Evolutionary conservation across 2,113 vertebrate species (phyloP).

Genomic region (Haemorhous mexicanus): DNA sequence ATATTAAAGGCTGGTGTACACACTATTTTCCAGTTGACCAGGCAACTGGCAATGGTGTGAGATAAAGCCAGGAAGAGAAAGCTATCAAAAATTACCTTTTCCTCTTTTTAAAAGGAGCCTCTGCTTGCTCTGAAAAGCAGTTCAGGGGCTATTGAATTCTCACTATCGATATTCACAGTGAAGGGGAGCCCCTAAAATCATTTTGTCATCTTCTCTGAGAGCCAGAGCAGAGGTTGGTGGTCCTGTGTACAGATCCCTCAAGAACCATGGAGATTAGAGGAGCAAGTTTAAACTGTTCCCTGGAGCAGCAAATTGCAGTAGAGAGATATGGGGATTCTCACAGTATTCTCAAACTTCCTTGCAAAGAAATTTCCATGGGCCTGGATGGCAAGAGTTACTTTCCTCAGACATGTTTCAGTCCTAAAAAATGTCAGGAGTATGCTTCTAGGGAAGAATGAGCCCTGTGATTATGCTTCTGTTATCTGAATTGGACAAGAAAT

Average conservation of each 20-base stretch:
- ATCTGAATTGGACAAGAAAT: background rate
- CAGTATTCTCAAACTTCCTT: background rate
- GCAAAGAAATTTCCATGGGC: background rate
- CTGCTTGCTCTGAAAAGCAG: background rate
- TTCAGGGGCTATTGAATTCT: background rate
- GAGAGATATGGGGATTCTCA: background rate
- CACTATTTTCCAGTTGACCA: background rate
- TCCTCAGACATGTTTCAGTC: background rate
- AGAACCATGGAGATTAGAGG: background rate
- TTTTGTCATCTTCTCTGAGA: background rate
- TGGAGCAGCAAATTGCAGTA: background rate
- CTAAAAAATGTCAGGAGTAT: background rate
- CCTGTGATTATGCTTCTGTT: background rate
- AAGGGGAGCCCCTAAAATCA: fast-evolving
- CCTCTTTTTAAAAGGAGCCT: background rate
- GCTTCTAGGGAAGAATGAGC: background rate
- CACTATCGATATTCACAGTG: background rate
- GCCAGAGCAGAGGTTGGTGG: background rate
- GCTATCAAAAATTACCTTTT: background rate
- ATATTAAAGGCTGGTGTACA: background rate
- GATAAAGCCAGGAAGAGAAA: background rate
- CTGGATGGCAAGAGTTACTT: background rate
- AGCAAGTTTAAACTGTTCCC: background rate
- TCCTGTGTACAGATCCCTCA: background rate
- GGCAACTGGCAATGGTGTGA: background rate